Evolutionary conservation across 2,113 vertebrate genomes (phyloP).

Genomic region (Rana temporaria): DNA sequence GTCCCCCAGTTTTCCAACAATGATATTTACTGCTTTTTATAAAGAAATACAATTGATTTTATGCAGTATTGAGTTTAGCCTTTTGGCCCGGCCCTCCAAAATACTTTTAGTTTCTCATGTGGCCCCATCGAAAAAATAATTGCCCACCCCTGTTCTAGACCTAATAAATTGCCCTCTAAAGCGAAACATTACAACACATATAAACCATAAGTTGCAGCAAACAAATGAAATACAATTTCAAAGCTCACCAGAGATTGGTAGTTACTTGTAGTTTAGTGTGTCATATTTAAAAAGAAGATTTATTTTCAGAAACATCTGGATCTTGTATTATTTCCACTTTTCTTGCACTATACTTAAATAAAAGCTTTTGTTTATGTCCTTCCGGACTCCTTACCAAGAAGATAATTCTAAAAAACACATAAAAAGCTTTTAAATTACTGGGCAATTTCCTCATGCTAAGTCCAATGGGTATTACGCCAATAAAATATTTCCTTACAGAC

Average conservation of each 20-base stretch:
- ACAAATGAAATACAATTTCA: constrained; percentile 29
- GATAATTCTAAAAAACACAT: constrained; percentile 50
- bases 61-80: no score
- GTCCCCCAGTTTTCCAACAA: no score
- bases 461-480: constrained; percentile 37
- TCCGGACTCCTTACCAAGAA: constrained; percentile 46
- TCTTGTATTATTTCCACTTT: constrained; percentile 36
- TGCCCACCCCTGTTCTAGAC: no score
- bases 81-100: no score
- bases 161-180: not conserved
- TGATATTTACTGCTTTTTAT: no score
- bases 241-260: constrained; percentile 40
- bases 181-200: not conserved
- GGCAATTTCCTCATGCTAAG: constrained; percentile 43
- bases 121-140: no score
- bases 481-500: constrained; percentile 28
- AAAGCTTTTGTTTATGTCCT: constrained; percentile 51
- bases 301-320: constrained; percentile 53
- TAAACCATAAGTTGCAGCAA: constrained; percentile 15
- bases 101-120: no score
- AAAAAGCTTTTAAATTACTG: constrained; percentile 54
- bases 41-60: no score
- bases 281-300: constrained; percentile 43
- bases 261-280: constrained; percentile 40
- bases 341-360: constrained; percentile 28